Evolutionary conservation across 2,113 vertebrate genomes (phyloP).

Genomic region (Podarcis cretensis): DNA sequence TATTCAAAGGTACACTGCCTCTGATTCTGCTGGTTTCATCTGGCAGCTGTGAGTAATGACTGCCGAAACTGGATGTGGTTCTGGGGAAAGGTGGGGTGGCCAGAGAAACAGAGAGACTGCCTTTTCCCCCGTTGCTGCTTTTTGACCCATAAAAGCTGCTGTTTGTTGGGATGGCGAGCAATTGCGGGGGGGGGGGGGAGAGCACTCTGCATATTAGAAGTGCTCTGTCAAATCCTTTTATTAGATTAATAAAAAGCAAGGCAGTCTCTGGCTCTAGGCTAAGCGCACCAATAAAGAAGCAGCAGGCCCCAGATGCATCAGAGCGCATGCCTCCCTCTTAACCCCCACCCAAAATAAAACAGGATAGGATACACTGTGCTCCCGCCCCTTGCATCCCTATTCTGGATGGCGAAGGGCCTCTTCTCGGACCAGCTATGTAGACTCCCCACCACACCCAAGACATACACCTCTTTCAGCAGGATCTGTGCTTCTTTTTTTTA

Average conservation of each 20-base stretch:
- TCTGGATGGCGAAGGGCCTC: background rate
- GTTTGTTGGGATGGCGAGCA: background rate
- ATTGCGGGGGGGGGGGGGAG: too few species aligned
- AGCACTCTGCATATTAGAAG: background rate
- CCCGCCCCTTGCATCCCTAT: background rate
- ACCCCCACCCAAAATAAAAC: background rate
- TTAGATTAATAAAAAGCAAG: conserved; percentile 21
- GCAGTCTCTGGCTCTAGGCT: background rate
- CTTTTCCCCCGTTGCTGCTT: background rate
- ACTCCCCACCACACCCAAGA: background rate
- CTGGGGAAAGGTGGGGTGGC: background rate
- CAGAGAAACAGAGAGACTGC: background rate
- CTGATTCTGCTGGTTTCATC: background rate
- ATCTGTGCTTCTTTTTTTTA: background rate
- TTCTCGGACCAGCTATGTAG: background rate
- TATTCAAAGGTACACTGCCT: too few species aligned
- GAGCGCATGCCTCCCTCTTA: background rate
- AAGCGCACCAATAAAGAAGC: conserved; percentile 12
- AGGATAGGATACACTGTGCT: background rate
- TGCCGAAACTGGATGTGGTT: background rate
- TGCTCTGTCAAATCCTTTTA: conserved; percentile 8
- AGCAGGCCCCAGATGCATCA: background rate
- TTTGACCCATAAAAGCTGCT: background rate
- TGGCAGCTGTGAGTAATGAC: too few species aligned
- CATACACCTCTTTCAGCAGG: background rate